Evolutionary conservation across 2,888 invertebrate species (phyloP).

Genomic region (Cetonia aurata): DNA sequence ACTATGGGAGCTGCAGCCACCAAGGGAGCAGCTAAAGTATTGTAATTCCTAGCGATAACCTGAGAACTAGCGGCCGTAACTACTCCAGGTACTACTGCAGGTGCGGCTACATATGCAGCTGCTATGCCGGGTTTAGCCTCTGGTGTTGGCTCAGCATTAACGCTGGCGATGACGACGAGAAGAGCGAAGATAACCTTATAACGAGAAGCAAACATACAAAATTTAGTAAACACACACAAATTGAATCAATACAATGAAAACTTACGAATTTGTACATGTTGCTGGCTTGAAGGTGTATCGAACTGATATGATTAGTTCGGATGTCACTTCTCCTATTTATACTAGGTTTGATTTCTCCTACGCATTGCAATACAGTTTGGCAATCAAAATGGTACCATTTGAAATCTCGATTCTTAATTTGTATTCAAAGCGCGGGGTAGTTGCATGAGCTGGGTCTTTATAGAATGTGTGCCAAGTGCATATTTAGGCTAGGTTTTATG

Average conservation of each 20-base stretch:
- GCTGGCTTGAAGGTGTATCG: conserved; percentile 23
- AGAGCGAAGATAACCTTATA: conserved; percentile 48
- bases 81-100: conserved; percentile 58
- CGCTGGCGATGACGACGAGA: conserved; percentile 57
- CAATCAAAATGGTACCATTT: conserved; percentile 12
- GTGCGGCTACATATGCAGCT: conserved; percentile 53
- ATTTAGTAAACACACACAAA: background rate
- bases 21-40: conserved; percentile 68
- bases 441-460: conserved; percentile 18
- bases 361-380: conserved; percentile 17
- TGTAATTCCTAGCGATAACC: conserved; percentile 73
- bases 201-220: background rate
- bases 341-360: conserved; percentile 28
- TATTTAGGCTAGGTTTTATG: conserved; percentile 23
- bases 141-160: conserved; percentile 56
- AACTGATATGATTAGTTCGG: conserved; percentile 16
- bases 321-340: conserved; percentile 15
- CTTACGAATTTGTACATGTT: conserved; percentile 45
- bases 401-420: conserved; percentile 25
- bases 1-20: conserved; percentile 52
- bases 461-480: conserved; percentile 31
- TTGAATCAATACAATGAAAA: conserved; percentile 3
- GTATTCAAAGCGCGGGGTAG: conserved; percentile 8
- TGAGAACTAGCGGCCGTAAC: conserved; percentile 76
- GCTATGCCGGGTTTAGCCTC: conserved; percentile 61